Conservation (phyloP, 2,888 invertebrate genomes). For the Ctena decussata region DNA sequence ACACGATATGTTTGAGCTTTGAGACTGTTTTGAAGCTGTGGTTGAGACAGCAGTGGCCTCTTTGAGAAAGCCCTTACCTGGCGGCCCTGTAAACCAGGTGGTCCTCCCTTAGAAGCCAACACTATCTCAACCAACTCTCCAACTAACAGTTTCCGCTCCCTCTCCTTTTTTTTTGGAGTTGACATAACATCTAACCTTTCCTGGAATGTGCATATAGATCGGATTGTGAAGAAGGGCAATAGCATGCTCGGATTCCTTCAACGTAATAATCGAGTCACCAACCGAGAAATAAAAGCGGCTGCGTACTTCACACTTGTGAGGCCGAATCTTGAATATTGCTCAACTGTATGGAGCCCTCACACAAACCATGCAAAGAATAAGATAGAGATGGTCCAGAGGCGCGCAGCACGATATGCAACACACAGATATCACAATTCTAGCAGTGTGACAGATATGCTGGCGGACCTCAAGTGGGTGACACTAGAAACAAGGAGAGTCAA, state of each 20-base stretch:
- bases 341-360: background rate
- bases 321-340: constrained; percentile 1
- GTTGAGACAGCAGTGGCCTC: no score
- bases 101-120: no score
- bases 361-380: background rate
- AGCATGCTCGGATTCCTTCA: background rate
- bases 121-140: no score
- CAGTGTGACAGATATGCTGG: constrained; percentile 18
- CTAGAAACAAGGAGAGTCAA: background rate
- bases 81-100: no score
- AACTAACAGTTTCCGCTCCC: no score
- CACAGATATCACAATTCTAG: background rate
- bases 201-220: background rate
- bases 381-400: background rate
- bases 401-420: background rate
- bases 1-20: no score
- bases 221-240: constrained; percentile 10
- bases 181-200: constrained; percentile 3
- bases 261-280: background rate
- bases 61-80: no score
- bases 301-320: background rate
- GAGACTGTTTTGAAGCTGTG: no score
- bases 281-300: background rate
- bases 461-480: background rate
- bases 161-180: no score